Base-by-base conservation (phyloP, 1,140 invertebrate genomes). In the Himalopsyche phryganea region DNA sequence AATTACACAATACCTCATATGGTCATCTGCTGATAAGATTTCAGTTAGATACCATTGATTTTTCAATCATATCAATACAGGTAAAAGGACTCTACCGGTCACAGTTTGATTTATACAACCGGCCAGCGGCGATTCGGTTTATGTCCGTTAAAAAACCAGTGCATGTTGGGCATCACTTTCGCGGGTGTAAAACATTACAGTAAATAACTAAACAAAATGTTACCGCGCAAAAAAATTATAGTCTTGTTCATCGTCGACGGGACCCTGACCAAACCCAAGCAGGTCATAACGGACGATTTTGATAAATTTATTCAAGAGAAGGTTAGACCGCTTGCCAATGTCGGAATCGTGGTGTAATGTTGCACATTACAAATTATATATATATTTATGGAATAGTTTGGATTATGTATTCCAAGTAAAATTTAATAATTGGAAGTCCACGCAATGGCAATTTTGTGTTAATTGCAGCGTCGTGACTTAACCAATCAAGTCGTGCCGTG, bases 181-280 rank as follows among this genome's bases (percentile, higher is more conserved):
- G 44, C 42, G 23, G 28, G 41, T 35, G 35, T 54, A 15, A 51
- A 9, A 19, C 46, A 23, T 35, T 20, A 45, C 33, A 41, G 51
- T 54, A 14, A 10, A 36, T 54, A 19, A 46, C 19, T 28, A 13
- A 35, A 18, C 14, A 54, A 54, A 54, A 54, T 54, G 51, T 38
- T 54, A 18, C 41, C 51, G 51, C 50, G 50, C 7, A 69, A 68
- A 48, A 72, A 83, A 61, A 80, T 85, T 46, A 78, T 91, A 56
- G 85, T 86, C 61, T 75, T 99, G 2, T 99, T 99, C 72, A 97
- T 99, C 80, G 91, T 99, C 13, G 97, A 99, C 77, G 97, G 97
- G 17, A 99, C 97, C 0, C 72, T 99, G 2, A 99, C 96, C 1
- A 77, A 81, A 58, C 85, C 96, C 2, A 82, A 94, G 67, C 85